A percentile compares a stretch with the other conserved stretches of the same genome.
Conservation (phyloP, 2,113 vertebrate genomes). For the Sapajus apella region DNA sequence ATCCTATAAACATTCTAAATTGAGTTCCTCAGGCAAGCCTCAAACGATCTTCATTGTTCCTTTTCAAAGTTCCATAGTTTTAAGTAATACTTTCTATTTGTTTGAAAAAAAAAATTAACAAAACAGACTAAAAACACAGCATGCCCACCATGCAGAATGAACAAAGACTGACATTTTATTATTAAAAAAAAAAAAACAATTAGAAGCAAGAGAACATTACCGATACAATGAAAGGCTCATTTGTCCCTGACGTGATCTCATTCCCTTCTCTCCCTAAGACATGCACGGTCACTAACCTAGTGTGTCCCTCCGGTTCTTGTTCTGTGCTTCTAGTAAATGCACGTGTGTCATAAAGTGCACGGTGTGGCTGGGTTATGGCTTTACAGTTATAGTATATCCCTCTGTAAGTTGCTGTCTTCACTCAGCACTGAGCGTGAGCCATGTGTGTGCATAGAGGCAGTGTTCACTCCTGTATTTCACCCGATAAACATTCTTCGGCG, state of each 20-base stretch:
- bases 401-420: neutral
- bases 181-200: neutral
- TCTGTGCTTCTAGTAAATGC: fast-evolving
- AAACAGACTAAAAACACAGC: neutral
- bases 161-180: neutral
- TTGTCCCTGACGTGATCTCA: neutral
- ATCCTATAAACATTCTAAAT: neutral
- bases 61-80: neutral
- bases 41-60: neutral
- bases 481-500: fast-evolving
- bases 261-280: neutral
- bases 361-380: neutral
- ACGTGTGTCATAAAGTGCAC: fast-evolving
- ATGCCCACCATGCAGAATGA: neutral
- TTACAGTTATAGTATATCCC: neutral
- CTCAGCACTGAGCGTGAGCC: neutral
- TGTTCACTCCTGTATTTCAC: no score
- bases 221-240: neutral
- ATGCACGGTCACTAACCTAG: fast-evolving
- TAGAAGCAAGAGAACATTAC: neutral
- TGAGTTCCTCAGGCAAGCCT: neutral
- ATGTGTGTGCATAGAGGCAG: neutral
- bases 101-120: neutral
- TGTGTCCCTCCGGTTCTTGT: neutral
- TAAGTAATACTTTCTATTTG: neutral